These are phyloP conservation scores for Dioctria rufipes DNA, from an alignment of 2,888 invertebrate species.

Conservation along the genomic window DNA sequence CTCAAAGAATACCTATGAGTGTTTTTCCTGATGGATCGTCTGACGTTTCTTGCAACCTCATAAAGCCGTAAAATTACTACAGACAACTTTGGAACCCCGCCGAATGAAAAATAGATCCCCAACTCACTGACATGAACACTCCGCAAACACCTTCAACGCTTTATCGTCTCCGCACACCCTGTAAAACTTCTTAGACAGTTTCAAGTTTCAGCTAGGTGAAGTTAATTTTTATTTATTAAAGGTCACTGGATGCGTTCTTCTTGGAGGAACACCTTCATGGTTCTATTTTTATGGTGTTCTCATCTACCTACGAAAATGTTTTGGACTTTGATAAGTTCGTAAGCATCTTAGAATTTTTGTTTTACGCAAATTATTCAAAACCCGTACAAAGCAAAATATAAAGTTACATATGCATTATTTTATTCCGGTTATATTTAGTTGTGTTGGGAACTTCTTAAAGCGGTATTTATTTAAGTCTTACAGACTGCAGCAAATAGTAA, in stretches of 20 bases:
- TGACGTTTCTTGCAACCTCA: constrained; percentile 41
- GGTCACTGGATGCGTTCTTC: constrained; percentile 31
- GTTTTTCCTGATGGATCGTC: constrained; percentile 49
- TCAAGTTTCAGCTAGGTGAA: constrained; percentile 41
- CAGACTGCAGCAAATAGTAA: too few species aligned
- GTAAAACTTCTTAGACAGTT: constrained; percentile 49
- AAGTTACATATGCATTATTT: too few species aligned
- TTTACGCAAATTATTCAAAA: too few species aligned
- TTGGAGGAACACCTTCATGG: neutral
- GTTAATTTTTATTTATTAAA: constrained; percentile 52
- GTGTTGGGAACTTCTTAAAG: too few species aligned
- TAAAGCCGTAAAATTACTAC: constrained; percentile 48
- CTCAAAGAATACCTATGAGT: constrained; percentile 48
- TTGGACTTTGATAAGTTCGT: neutral
- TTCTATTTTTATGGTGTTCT: neutral
- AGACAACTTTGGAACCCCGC: constrained; percentile 18
- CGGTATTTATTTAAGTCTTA: too few species aligned
- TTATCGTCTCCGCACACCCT: constrained; percentile 48
- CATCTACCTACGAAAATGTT: neutral
- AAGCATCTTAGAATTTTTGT: neutral
- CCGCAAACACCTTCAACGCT: constrained; percentile 31
- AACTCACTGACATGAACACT: constrained; percentile 1
- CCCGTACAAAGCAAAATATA: too few species aligned
- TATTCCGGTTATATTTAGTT: too few species aligned
- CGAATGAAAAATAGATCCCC: constrained; percentile 45